Conservation (phyloP, 2,797 vertebrate species). For the Limnodromus scolopaceus region DNA sequence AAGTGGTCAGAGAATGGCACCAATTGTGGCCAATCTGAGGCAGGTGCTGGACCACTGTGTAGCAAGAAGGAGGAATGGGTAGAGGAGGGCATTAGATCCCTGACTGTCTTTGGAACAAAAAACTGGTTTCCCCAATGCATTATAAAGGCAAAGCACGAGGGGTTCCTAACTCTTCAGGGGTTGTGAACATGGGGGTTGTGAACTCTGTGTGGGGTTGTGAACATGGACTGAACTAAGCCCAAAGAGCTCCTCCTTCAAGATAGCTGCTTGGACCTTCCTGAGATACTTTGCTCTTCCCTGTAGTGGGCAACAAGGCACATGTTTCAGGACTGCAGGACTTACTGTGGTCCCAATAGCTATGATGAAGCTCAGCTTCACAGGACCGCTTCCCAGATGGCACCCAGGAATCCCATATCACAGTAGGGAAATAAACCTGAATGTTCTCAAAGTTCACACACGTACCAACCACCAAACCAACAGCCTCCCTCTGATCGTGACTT, state of each 20-base stretch:
- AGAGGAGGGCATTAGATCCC: neutral
- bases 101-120: neutral
- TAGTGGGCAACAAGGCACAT: neutral
- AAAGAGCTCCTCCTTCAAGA: neutral
- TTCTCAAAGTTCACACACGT: neutral
- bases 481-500: neutral
- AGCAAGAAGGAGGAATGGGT: neutral
- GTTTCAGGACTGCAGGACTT: neutral
- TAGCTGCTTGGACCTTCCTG: neutral
- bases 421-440: neutral
- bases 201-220: neutral
- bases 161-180: neutral
- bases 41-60: neutral
- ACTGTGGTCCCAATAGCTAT: neutral
- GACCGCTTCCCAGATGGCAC: neutral
- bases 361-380: neutral
- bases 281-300: neutral
- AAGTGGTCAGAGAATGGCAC: neutral
- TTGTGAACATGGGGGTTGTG: neutral
- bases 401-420: neutral
- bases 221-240: neutral
- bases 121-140: neutral
- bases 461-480: neutral
- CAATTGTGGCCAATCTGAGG: rapidly evolving
- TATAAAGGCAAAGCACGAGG: neutral